Percentiles rank a stretch among this genome's conserved stretches.
phyloP scores from a whole-genome alignment of 2,888 invertebrate species.

The Eupithecia pulchellata region DNA sequence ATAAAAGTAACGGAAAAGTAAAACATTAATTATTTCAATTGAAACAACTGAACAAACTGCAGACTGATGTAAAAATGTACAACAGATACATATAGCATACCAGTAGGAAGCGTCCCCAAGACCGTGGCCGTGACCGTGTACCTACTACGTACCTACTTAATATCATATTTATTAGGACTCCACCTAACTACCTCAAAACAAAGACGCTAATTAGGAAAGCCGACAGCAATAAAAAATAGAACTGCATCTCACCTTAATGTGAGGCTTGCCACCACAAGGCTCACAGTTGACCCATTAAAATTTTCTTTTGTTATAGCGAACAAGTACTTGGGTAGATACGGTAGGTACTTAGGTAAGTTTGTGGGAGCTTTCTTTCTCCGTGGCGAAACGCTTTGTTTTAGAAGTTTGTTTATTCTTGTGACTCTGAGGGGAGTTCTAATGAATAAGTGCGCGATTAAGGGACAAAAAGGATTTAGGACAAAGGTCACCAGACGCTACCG shows the following conservation, averaged over 20 bases:
- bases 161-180: too few species aligned
- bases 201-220: background rate
- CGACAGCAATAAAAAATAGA: conserved; percentile 11
- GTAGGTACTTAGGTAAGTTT: conserved; percentile 41
- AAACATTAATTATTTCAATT: too few species aligned
- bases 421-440: conserved; percentile 51
- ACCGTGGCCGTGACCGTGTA: too few species aligned
- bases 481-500: conserved; percentile 47
- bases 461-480: conserved; percentile 53
- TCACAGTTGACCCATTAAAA: conserved; percentile 48
- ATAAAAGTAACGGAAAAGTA: too few species aligned
- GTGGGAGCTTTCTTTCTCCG: conserved; percentile 48
- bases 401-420: conserved; percentile 55
- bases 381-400: conserved; percentile 53
- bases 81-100: too few species aligned
- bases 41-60: too few species aligned
- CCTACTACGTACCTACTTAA: too few species aligned
- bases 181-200: too few species aligned
- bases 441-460: conserved; percentile 57
- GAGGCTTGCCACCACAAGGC: conserved; percentile 34
- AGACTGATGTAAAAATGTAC: too few species aligned
- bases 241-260: conserved; percentile 37
- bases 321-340: conserved; percentile 34
- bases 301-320: conserved; percentile 45
- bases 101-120: too few species aligned